Evolutionary conservation across 2,113 vertebrate genomes (phyloP), one percentile per base, ranked within the genome.

Genomic region (Turdus rufiventris): DNA sequence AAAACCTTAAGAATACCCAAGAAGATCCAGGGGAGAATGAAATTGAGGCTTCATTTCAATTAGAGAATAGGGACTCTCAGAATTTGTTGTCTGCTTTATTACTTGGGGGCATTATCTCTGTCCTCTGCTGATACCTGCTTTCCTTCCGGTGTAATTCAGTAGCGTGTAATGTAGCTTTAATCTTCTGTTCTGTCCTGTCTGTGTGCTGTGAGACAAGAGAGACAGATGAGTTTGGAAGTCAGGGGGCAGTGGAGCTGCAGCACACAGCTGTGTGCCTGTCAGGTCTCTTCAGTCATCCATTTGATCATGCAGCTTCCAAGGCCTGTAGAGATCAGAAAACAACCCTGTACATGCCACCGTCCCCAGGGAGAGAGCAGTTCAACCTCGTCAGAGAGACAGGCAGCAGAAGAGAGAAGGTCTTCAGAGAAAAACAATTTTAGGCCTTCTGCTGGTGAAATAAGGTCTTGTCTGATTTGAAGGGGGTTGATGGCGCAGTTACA

Each of bases 251-350:
- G 77, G 84, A 94, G 91, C 72, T 67, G 62, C 72, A 78, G 38
- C 76, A 83, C 85, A 92, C 75, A 93, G 89, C 80, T 91, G 60
- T 6, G 3, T 42, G 78, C 89, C 91, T 91, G 68, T 96, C 92
- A 93, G 68, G 42, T 89, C 54, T 71, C 72, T 36, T 91, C 73
- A 89, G 85, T 34, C 83, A 66, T 90, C 42, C 74, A 67, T 89
- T 95, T 96, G 93, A 87, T 93, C 92, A 93, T 29, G 33, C 74
- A 93, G 82, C 81, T 91, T 82, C 92, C 70, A 89, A 94, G 81
- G 62, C 42, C 73, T 78, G 54, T 28, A 86, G 85, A 74, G 84
- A 88, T 91, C 60, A 93, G 50, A 71, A 79, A 72, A 56, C 60
- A 33, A 0, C 20, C 18, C n/a, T 47, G 45, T 71, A 85, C 48